Base-by-base conservation (phyloP, 2,888 invertebrate species). In the Perizoma affinitatum region DNA sequence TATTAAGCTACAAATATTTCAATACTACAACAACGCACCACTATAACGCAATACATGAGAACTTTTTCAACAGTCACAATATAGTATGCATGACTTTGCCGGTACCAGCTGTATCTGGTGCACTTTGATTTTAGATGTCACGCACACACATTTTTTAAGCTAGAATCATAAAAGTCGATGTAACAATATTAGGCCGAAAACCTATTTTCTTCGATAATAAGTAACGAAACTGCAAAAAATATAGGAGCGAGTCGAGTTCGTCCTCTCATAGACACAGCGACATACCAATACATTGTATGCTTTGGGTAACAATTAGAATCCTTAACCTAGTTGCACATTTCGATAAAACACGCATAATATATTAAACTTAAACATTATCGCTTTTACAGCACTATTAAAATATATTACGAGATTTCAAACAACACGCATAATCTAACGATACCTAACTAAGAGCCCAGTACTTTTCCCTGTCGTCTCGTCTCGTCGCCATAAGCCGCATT, bases 391-490 rank as follows among this genome's bases (percentile, higher is more conserved):
- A 60, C 86, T 78, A 78, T 82, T 79, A 78, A 82, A 85, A 90
- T 88, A 89, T 90, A 88, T 90, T 88, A 91, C 91, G 91, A 92
- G 91, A 91, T 90, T 91, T 91, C 91, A 88, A 89, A 89, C 88
- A 88, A 88, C 89, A 89, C 88, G 82, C 86, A 79, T 88, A 84
- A 77, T 80, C 83, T 85, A 88, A 79, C 73, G 81, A 81, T 76
- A 82, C 80, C 82, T 79, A 87, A 71, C 76, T 86, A 83, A 78
- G 80, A 85, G 83, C 86, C 88, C 88, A 84, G 84, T 83, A 85
- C 75, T 78, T 72, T 79, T 88, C 88, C 87, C 87, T 88, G 89
- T 87, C 78, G 74, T 78, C 78, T 72, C 22, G 22, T 22, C 22
- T 22, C 76, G 76, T 75, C 78, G 7, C 34, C 70, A 5, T 70